A percentile compares a stretch with the other conserved stretches of the same genome.
phyloP scores from a whole-genome alignment of 2,888 invertebrate genomes.

The Cylloceria caligata region DNA sequence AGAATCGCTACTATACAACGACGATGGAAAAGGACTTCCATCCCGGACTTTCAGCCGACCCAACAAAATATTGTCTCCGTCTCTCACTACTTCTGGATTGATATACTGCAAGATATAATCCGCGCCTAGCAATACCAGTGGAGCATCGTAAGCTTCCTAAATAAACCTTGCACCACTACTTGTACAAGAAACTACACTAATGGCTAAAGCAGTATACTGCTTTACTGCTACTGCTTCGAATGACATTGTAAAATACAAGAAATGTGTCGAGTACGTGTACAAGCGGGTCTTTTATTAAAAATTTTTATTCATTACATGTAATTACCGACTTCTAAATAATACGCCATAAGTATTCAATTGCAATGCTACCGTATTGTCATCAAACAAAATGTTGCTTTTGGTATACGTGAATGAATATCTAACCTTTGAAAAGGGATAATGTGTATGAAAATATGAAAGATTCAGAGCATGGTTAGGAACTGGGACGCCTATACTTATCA shows the following conservation, averaged over 20 bases:
- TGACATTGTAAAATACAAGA: not conserved
- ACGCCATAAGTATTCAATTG: too few species aligned
- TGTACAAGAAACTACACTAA: too few species aligned
- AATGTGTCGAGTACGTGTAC: too few species aligned
- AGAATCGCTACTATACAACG: slow-evolving; percentile 5
- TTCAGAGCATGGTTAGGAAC: not conserved
- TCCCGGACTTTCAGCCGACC: slow-evolving; percentile 36
- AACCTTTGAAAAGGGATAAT: not conserved
- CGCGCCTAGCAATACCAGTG: slow-evolving; percentile 46
- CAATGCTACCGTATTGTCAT: not conserved
- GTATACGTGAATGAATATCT: not conserved
- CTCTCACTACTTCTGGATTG: slow-evolving; percentile 31
- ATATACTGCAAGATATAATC: slow-evolving; percentile 43
- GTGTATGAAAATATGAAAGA: slow-evolving; percentile 3
- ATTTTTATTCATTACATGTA: too few species aligned
- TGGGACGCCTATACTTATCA: not conserved
- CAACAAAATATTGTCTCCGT: slow-evolving; percentile 28
- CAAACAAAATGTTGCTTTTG: not conserved
- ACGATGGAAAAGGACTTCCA: slow-evolving; percentile 34
- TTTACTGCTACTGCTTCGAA: not conserved
- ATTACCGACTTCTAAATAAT: too few species aligned
- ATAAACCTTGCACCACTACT: not conserved
- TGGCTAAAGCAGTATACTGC: too few species aligned
- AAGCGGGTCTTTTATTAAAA: not conserved
- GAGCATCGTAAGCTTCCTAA: slow-evolving; percentile 35